Percentiles rank a stretch among this genome's conserved stretches.
phyloP scores from a whole-genome alignment of 1,140 invertebrate species.

The Thaumetopoea pityocampa region DNA sequence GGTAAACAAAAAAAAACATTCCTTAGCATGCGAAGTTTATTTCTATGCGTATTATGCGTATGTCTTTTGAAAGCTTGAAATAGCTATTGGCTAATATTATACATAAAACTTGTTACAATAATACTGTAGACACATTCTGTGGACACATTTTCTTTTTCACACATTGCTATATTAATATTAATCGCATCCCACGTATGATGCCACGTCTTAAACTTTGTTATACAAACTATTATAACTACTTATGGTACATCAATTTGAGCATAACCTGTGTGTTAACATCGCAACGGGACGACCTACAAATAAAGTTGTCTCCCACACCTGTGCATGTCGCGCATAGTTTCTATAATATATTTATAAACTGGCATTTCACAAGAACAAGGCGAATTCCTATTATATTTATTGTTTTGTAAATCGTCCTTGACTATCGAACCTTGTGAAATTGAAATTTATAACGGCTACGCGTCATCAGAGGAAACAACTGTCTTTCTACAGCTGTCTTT shows the following conservation, averaged over 20 bases:
- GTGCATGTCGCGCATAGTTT: background rate
- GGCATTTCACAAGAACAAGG: slow-evolving; percentile 47
- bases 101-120: too few species aligned
- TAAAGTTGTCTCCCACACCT: slow-evolving; percentile 36
- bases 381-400: slow-evolving; percentile 31
- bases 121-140: too few species aligned
- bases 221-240: background rate
- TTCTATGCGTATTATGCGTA: too few species aligned
- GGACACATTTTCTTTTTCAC: too few species aligned
- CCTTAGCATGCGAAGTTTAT: too few species aligned
- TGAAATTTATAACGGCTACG: slow-evolving; percentile 32
- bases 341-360: slow-evolving; percentile 22
- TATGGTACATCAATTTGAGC: slow-evolving; percentile 7
- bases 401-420: slow-evolving; percentile 60
- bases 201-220: too few species aligned
- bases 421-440: slow-evolving; percentile 49
- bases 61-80: too few species aligned
- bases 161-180: too few species aligned
- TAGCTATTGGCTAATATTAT: too few species aligned
- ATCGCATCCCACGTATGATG: too few species aligned
- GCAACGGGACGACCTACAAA: slow-evolving; percentile 27
- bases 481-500: slow-evolving; percentile 31
- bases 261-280: slow-evolving; percentile 23
- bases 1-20: too few species aligned
- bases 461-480: slow-evolving; percentile 30